Evolutionary conservation across 2,113 vertebrate species (phyloP).

Genomic region (Thryonomys swinderianus): DNA sequence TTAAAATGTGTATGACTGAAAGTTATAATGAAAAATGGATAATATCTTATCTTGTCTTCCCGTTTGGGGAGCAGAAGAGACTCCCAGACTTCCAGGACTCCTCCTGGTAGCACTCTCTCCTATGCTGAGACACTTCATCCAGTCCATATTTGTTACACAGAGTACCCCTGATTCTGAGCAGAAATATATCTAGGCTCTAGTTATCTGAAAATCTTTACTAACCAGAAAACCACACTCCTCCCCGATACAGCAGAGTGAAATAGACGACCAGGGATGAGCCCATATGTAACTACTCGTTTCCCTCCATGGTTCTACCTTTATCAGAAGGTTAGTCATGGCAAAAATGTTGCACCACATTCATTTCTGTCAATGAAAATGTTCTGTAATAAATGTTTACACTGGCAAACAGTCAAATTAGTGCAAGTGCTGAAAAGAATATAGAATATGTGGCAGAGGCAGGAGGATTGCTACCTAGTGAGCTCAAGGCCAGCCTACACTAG

Average conservation of each 20-base stretch:
- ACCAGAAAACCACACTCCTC: not conserved
- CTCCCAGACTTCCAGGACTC: not conserved
- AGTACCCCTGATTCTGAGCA: not conserved
- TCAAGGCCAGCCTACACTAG: too few relatives aligned
- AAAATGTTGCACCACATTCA: not conserved
- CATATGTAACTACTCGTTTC: not conserved
- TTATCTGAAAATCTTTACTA: not conserved
- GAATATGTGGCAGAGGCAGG: too few relatives aligned
- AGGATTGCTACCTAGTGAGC: too few relatives aligned
- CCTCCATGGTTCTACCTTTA: not conserved
- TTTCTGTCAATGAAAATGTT: not conserved
- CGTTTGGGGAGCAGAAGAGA: not conserved
- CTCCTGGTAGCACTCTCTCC: not conserved
- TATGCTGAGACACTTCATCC: not conserved
- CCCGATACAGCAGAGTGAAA: not conserved
- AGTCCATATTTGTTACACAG: not conserved
- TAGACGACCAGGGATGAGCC: too few relatives aligned
- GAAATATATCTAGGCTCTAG: not conserved
- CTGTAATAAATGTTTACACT: not conserved
- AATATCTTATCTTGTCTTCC: not conserved
- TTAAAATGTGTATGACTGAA: not conserved
- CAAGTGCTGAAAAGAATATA: not conserved
- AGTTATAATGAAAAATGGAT: conserved; percentile 2
- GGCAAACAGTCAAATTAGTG: not conserved
- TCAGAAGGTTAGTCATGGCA: not conserved